These are phyloP conservation scores for Rhinichthys klamathensis DNA, from an alignment of 2,113 vertebrate genomes.

Conservation along the genomic window DNA sequence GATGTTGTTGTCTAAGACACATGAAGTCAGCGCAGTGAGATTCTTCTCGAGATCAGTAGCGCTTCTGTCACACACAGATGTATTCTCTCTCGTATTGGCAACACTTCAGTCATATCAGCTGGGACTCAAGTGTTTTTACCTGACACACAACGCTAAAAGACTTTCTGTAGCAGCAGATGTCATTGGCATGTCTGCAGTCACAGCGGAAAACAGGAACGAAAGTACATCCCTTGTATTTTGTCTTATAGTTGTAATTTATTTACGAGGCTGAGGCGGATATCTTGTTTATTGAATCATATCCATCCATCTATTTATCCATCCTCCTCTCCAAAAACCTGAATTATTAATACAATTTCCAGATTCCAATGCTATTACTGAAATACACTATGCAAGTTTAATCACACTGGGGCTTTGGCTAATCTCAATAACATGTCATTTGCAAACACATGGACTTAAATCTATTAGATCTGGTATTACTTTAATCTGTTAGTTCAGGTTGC, in stretches of 20 bases:
- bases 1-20: background rate
- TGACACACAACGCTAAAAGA: slow-evolving; percentile 42
- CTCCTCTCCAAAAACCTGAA: background rate
- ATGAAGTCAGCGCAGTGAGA: background rate
- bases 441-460: background rate
- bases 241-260: background rate
- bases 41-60: background rate
- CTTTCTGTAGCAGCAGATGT: slow-evolving; percentile 61
- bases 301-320: background rate
- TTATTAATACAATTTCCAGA: background rate
- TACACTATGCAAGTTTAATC: background rate
- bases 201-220: background rate
- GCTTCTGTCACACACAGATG: slow-evolving; percentile 49
- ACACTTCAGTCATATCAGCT: slow-evolving; percentile 53
- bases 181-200: slow-evolving; percentile 47
- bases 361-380: background rate
- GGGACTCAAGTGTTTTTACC: slow-evolving; percentile 62
- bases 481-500: background rate
- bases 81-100: slow-evolving; percentile 30
- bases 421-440: background rate
- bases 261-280: background rate
- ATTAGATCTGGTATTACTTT: background rate
- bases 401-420: background rate
- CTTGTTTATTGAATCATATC: slow-evolving; percentile 8
- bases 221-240: background rate